Base-by-base conservation (phyloP, 2,888 invertebrate genomes). In the Lepetodrilus schrolli region DNA sequence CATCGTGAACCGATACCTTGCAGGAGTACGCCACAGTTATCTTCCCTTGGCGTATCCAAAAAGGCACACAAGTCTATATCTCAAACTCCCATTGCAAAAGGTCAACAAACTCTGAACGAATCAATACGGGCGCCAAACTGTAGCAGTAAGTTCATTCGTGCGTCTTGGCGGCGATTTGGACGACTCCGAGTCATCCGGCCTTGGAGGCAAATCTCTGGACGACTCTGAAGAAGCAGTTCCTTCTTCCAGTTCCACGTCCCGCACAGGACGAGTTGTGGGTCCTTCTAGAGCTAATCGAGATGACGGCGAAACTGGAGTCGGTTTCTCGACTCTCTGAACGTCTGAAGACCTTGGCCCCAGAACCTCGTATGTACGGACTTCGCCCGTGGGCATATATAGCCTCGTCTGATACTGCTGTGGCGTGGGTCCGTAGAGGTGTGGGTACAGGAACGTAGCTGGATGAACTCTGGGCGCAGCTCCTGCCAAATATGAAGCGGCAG, bases 361-460 rank as follows among this genome's bases (percentile, higher is more conserved):
- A 26, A 85, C 79, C 72, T 86, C 84, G 70, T 84, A 84, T 0
- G 83, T 83, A 26, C 84, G 77, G 3, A 82, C 79, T 36, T 86
- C 85, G 3, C 85, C 85, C 1, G 84, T 74, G 7, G 85, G 83
- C 26, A 85, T 74, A 68, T 80, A 83, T 49, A 86, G 75, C 68
- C 81, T 78, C 30, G 82, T 80, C 68, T 87, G 87, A 21, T 86
- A 83, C 74, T 88, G 88, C 38, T 86, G 83, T 38, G 84, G 81
- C 30, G 74, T 38, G 23, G 84, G 82, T 34, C 83, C 79, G 79
- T 89, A 87, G 3, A 89, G 79, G 70, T 89, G 89, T 4, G 90
- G 89, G 76, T 90, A 90, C 17, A 90, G 82, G 72, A 90, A 86
- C 30, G 87, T 82, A 8, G 87, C 78, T 1, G 87, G 85, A 20